Conservation (phyloP, 2,797 vertebrate species). For the Argya squamiceps region DNA sequence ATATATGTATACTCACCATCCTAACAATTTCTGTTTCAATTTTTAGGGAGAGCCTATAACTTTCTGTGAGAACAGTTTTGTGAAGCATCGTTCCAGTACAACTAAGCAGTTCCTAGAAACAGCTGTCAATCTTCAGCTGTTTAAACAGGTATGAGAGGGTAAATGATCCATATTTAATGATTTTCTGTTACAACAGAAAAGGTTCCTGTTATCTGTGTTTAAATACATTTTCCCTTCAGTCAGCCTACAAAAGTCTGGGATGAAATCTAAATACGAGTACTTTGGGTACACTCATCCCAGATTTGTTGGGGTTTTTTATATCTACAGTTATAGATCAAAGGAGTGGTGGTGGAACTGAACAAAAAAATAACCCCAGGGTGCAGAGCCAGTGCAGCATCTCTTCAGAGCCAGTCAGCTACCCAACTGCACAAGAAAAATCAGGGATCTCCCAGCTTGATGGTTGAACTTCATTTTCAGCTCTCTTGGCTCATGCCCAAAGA, state of each 20-base stretch:
- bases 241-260: neutral
- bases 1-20: neutral
- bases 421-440: neutral
- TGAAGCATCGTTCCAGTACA: constrained; percentile 89
- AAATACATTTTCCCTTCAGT: neutral
- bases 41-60: constrained; percentile 91
- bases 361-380: neutral
- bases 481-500: neutral
- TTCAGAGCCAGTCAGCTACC: neutral
- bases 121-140: constrained; percentile 95
- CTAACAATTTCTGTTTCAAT: neutral
- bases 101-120: constrained; percentile 92
- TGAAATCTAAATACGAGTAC: neutral
- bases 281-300: neutral
- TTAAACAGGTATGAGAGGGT: constrained; percentile 90
- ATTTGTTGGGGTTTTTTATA: neutral
- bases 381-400: neutral
- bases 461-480: constrained; percentile 10
- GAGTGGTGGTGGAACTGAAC: neutral
- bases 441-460: neutral
- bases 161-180: neutral
- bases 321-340: neutral
- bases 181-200: neutral
- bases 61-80: constrained; percentile 94
- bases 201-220: neutral